Conservation (phyloP, 1,140 invertebrate genomes). For the Eufriesea mexicana region DNA sequence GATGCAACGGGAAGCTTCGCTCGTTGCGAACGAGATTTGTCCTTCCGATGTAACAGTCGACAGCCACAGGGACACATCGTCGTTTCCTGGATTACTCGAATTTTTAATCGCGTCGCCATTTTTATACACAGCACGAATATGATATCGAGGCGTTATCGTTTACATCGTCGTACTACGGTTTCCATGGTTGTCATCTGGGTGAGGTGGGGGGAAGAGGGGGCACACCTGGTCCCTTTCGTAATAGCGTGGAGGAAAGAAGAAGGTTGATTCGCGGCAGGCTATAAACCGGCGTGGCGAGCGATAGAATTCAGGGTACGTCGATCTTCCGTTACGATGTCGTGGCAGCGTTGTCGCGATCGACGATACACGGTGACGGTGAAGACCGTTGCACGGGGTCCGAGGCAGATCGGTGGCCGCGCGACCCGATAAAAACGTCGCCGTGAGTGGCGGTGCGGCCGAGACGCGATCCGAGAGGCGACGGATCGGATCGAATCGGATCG, state of each 20-base stretch:
- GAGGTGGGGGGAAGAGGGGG: too few species aligned
- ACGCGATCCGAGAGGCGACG: neutral
- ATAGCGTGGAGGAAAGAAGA: neutral
- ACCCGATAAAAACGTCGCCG: neutral
- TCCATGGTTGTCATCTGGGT: too few species aligned
- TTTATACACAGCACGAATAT: too few species aligned
- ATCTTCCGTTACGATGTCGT: conserved; percentile 14
- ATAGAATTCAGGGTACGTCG: conserved; percentile 6
- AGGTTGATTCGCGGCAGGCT: neutral
- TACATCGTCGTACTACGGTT: too few species aligned
- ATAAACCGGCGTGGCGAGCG: neutral
- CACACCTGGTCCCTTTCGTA: too few species aligned
- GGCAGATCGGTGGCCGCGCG: neutral
- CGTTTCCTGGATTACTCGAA: neutral
- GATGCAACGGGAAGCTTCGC: conserved; percentile 42
- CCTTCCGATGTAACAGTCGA: neutral
- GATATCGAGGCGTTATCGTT: too few species aligned
- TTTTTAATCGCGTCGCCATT: too few species aligned
- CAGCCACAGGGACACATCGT: too few species aligned
- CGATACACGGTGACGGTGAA: neutral
- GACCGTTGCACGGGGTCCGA: neutral
- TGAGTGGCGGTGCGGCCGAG: neutral
- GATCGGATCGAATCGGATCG: neutral
- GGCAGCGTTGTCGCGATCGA: neutral
- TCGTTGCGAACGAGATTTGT: neutral